Percentiles rank a stretch among this genome's conserved stretches.
Conservation (phyloP, 37 sponge, comb jelly and placozoan genomes). For the Hexactinellida sp. region DNA sequence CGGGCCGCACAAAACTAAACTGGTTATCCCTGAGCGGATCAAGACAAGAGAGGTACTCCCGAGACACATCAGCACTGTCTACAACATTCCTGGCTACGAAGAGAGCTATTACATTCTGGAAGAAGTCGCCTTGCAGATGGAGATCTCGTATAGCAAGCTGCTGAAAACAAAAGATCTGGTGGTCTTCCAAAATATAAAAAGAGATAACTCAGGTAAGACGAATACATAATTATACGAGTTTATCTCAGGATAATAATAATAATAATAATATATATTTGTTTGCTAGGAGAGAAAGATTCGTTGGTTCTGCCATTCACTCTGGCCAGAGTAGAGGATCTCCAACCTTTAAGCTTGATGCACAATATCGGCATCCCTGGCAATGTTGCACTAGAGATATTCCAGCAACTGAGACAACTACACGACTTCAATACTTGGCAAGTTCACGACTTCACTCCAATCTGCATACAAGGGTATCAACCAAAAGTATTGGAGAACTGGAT, state of each 20-base stretch:
- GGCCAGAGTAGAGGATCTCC: background rate
- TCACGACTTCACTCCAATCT: background rate
- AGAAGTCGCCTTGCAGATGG: background rate
- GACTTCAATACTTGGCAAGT: background rate
- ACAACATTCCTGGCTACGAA: background rate
- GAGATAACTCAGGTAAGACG: background rate
- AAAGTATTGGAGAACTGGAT: background rate
- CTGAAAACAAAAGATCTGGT: background rate
- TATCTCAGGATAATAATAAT: background rate
- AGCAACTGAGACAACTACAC: background rate
- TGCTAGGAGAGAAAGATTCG: background rate
- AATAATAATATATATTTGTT: background rate
- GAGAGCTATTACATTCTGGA: background rate
- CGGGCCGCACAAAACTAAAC: background rate
- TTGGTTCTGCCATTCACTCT: background rate
- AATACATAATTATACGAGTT: background rate
- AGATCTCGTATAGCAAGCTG: background rate
- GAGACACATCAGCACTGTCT: background rate
- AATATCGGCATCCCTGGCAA: background rate
- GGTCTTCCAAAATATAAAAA: background rate
- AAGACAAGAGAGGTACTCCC: background rate
- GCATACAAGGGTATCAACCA: background rate
- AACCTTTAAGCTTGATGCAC: background rate
- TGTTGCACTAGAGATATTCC: background rate
- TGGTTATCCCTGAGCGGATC: background rate